These are phyloP conservation scores for Ictalurus punctatus DNA, from an alignment of 2,113 vertebrate species.

Conservation along the genomic window DNA sequence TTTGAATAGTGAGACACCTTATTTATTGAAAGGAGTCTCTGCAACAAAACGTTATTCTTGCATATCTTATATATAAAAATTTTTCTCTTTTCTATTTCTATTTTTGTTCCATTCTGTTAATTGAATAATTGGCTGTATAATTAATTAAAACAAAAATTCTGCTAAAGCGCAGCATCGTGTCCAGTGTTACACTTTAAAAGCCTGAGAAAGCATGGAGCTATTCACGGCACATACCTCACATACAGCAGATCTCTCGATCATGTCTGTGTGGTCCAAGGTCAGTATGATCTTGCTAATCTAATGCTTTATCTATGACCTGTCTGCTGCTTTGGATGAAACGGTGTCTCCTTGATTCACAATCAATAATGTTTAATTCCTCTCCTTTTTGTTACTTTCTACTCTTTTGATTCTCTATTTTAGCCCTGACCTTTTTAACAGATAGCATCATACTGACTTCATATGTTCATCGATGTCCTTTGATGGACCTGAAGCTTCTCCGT, in stretches of 20 bases:
- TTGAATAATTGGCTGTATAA: background rate
- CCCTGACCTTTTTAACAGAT: conserved; percentile 41
- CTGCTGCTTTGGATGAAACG: conserved; percentile 25
- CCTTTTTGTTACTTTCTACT: conserved; percentile 12
- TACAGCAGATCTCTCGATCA: conserved; percentile 1
- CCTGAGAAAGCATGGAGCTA: background rate
- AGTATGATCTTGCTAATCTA: conserved; percentile 37
- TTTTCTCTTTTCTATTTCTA: background rate
- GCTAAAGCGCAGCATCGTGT: background rate
- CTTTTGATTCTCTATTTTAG: conserved; percentile 12
- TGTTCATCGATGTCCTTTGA: background rate
- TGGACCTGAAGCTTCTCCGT: conserved; percentile 11
- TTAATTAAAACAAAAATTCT: background rate
- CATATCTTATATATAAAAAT: no score
- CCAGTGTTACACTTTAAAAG: no score
- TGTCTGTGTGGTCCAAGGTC: conserved; percentile 38
- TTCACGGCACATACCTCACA: background rate
- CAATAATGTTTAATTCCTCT: conserved; percentile 30
- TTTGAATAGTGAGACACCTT: no score
- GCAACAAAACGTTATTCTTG: background rate
- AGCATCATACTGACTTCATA: conserved; percentile 15
- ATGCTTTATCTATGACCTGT: conserved; percentile 39
- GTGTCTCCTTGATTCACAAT: conserved; percentile 23
- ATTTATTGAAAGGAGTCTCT: no score
- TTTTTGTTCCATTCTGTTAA: background rate